Evolutionary conservation across 2,888 invertebrate species (phyloP), one percentile per base, ranked within the genome.

Genomic region (Oeneis ivallda): DNA sequence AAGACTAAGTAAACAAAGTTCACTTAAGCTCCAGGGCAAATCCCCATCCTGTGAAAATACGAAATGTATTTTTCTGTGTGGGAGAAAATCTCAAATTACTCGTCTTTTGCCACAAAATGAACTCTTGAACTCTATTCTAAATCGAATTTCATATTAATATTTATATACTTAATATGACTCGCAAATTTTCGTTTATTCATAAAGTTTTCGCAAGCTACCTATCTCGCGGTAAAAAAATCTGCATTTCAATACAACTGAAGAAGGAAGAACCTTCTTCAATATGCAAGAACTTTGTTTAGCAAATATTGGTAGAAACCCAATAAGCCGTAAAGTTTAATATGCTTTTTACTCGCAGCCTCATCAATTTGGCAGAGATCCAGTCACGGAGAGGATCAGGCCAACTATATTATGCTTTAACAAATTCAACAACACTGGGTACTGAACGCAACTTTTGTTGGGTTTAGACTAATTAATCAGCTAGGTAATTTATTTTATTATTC

Each of bases 21-120:
- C n/a, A 57, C 26, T 57, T 57, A 57, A 57, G 45, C 57, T 43
- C 15, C 57, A 7, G 26, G 39, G 43, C 43, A 57, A 57, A 57
- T 32, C 57, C 45, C 45, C 43, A 26, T 45, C n/a, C 15, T 43
- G 4, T n/a, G 32, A 56, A 39, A 57, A 53, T 53, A 34, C 5
- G 32, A 7, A 39, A 56, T 17, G 17, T 19, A 9, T 45, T 45
- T 45, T 10, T 57, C 26, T 57, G 32, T 57, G 9, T 10, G 8
- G 26, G 26, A 26, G 26, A 26, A 26, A 26, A 26, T 26, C 26
- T 26, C 26, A 26, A 26, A 26, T 26, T 4, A 2, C 26, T 26
- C 26, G 5, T 26, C 26, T 26, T 26, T 43, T 39, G 26, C 26
- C 39, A 26, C 32, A n/a, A 26, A n/a, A 26, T 13, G 17, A 32